These are phyloP conservation scores for Agrypnus murinus DNA, from an alignment of 2,888 invertebrate species.

Conservation along the genomic window DNA sequence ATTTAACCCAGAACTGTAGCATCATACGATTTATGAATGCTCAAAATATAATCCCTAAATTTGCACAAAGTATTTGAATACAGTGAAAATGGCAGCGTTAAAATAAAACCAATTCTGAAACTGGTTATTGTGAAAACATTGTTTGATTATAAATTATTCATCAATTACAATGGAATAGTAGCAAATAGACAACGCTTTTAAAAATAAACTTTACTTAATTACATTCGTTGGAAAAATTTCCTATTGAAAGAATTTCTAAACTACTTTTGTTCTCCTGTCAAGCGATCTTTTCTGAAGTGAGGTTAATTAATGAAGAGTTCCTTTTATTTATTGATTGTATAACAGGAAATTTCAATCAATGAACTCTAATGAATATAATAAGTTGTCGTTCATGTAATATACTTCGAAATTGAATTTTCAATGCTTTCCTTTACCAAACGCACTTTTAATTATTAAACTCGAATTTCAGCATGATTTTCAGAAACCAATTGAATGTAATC, in stretches of 20 bases:
- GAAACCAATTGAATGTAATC: no score
- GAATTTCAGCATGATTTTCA: no score
- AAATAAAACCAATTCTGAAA: no score
- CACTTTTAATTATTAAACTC: not conserved
- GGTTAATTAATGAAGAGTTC: conserved; percentile 27
- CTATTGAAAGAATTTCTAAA: not conserved
- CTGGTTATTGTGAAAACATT: no score
- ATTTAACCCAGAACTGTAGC: not conserved
- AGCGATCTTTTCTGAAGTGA: not conserved
- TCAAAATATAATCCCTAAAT: not conserved
- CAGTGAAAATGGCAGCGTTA: not conserved
- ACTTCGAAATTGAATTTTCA: not conserved
- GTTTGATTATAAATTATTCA: no score
- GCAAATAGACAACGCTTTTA: no score
- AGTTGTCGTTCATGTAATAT: not conserved
- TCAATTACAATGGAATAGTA: no score
- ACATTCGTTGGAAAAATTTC: not conserved
- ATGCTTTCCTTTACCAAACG: not conserved
- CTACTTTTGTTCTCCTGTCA: conserved; percentile 24
- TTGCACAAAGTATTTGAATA: not conserved
- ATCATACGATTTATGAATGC: not conserved
- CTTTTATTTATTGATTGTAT: conserved; percentile 20
- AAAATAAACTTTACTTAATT: conserved; percentile 11
- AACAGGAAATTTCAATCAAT: conserved; percentile 19
- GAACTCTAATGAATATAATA: not conserved